These are phyloP conservation scores for Isaurus tuberculatus DNA, from an alignment of 92 coral and sea anemone species.

Conservation along the genomic window DNA sequence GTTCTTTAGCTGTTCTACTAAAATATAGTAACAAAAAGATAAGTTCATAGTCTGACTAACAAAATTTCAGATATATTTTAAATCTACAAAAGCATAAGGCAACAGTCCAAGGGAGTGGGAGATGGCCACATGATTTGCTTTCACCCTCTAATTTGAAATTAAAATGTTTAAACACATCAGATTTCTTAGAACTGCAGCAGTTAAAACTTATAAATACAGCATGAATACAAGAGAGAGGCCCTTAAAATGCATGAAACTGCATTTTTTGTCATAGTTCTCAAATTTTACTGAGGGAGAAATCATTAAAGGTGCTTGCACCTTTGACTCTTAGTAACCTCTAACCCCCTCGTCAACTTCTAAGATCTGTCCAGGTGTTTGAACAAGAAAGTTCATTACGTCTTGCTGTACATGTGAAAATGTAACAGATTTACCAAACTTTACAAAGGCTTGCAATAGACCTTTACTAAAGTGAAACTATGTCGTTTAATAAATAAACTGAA, in stretches of 20 bases:
- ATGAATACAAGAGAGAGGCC: background rate
- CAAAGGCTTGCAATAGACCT: background rate
- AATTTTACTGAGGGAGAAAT: background rate
- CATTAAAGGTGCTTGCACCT: background rate
- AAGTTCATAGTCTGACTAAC: background rate
- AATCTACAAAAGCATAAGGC: background rate
- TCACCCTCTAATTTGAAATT: background rate
- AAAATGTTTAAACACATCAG: background rate
- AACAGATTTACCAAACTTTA: background rate
- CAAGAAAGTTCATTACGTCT: background rate
- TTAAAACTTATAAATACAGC: background rate
- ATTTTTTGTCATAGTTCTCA: no score
- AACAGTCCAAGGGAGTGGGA: background rate
- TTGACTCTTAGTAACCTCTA: background rate
- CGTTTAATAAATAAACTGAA: conserved; percentile 14
- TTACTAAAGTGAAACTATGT: background rate
- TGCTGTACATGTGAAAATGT: background rate
- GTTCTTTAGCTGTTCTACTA: background rate
- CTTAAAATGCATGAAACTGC: no score
- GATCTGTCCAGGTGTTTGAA: background rate
- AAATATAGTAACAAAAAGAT: background rate
- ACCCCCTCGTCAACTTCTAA: background rate
- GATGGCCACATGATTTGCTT: no score
- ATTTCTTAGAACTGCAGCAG: background rate
- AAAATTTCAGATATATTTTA: background rate